Evolutionary conservation across 2,797 vertebrate species (phyloP), one percentile per base, ranked within the genome.

Genomic region (Rhinophrynus dorsalis): DNA sequence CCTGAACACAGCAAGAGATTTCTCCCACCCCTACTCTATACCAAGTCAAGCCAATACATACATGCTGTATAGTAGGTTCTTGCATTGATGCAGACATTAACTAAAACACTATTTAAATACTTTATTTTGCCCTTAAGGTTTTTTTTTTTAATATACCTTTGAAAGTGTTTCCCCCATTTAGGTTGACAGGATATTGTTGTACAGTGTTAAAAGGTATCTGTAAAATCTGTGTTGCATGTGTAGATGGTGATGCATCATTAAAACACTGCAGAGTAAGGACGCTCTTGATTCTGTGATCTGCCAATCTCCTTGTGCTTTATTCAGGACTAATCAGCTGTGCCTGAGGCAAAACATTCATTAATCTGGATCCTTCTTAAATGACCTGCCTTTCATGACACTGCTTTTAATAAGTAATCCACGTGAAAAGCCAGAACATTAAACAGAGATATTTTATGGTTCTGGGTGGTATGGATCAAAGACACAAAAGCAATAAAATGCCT

Each of bases 381-480:
- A 48, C 17, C 45, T 48, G 45, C 45, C 5, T 21, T 48, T 24
- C 21, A 48, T 11, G 7, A 21, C 17, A 48, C 11, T 48, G 20
- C 45, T 23, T 48, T 24, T 48, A 11, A 48, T 48, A 48, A 24
- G 24, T 48, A 48, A 48, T 48, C 45, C 45, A 48, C 24, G 45
- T 24, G 11, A 48, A 48, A 23, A 23, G 45, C 9, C 45, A 24
- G 20, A 48, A 12, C 20, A 2, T 23, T 10, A 12, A 48, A 48
- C 21, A 48, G 3, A 48, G 11, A 13, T 12, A 12, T n/a, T 40
- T 10, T 40, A 40, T 15, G n/a, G 45, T 48, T 23, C 20, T 48
- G 45, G 44, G 20, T 47, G 17, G 45, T 48, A 48, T 13, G 11
- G 9, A 24, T 48, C 45, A 48, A 48, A 48, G 42, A 12, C 20